Evolutionary conservation across 2,797 vertebrate species (phyloP).

Genomic region (Gila robusta): DNA sequence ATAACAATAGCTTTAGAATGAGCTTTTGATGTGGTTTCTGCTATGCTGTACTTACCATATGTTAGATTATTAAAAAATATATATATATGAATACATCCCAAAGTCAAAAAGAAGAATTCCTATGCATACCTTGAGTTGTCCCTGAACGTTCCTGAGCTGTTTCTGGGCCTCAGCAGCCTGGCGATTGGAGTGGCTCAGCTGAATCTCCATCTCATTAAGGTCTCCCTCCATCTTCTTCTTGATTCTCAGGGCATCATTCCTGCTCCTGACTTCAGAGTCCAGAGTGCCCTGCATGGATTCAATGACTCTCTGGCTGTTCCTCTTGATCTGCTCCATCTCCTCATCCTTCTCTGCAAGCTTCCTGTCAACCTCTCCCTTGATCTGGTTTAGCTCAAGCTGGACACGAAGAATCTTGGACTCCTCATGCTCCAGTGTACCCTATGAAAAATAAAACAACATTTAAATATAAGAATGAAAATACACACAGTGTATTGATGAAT

Average conservation of each 20-base stretch:
- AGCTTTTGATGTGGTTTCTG: neutral
- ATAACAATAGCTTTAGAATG: neutral
- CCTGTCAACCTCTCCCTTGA: constrained; percentile 86
- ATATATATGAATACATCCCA: neutral
- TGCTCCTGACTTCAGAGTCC: constrained; percentile 87
- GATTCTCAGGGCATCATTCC: constrained; percentile 87
- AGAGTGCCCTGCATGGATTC: constrained; percentile 85
- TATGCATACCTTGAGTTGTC: constrained; percentile 72
- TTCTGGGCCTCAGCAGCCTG: constrained; percentile 60
- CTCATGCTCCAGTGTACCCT: constrained; percentile 86
- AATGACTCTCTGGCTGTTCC: constrained; percentile 83
- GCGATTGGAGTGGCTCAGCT: constrained; percentile 80
- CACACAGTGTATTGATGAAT: neutral
- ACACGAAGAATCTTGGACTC: constrained; percentile 87
- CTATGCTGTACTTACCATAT: too few relatives aligned
- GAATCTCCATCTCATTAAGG: constrained; percentile 88
- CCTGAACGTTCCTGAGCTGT: constrained; percentile 75
- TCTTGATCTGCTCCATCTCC: constrained; percentile 90
- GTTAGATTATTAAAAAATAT: neutral
- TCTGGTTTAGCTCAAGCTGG: constrained; percentile 86
- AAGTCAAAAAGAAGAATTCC: neutral
- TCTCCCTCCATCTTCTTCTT: constrained; percentile 93
- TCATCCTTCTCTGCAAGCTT: constrained; percentile 89
- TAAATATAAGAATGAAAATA: neutral
- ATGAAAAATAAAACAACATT: neutral